Base-by-base conservation (phyloP, 1,140 invertebrate species). In the Cherax destructor region DNA sequence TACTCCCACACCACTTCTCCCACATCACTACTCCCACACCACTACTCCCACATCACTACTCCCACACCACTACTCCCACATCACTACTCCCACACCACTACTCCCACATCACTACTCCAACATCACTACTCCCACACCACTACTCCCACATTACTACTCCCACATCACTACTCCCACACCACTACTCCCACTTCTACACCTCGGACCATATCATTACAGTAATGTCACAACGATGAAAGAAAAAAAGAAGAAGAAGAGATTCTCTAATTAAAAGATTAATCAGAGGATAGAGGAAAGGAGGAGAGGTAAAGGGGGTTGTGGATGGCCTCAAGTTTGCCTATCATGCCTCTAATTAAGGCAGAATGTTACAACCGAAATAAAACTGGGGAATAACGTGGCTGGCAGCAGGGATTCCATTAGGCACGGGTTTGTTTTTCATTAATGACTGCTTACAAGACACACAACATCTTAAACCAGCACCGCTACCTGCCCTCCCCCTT, bases 371-470 rank as follows among this genome's bases (percentile, higher is more conserved):
- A 83, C 77, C 56, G 79, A 83, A 92, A 87, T 87, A 92, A 92
- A 90, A 90, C 72, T 84, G 77, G 47, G 30, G 78, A 61, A 83
- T 83, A 88, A 84, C 79, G 91, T 24, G 50, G 10, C 30, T 65
- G 30, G 30, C 13, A 49, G 65, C 85, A 21, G 52, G 65, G 79
- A 87, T 88, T 87, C 91, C 84, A 87, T 92, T 87, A 92, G 85
- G 56, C 83, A 80, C 6, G 24, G 72, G 91, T 92, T 92, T 92
- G 91, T 92, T 92, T 91, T 92, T 92, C 91, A 92, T 92, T 92
- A 92, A 92, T 92, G 85, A 78, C 16, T 92, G 85, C 91, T 91
- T 83, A 86, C 85, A 87, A 87, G 91, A 92, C 85, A 92, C 85
- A 92, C 91, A 92, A 77, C 84, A 92, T 86, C 85, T 87, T 88